Base-by-base conservation (phyloP, 2,888 invertebrate genomes). In the Apamea monoglypha region DNA sequence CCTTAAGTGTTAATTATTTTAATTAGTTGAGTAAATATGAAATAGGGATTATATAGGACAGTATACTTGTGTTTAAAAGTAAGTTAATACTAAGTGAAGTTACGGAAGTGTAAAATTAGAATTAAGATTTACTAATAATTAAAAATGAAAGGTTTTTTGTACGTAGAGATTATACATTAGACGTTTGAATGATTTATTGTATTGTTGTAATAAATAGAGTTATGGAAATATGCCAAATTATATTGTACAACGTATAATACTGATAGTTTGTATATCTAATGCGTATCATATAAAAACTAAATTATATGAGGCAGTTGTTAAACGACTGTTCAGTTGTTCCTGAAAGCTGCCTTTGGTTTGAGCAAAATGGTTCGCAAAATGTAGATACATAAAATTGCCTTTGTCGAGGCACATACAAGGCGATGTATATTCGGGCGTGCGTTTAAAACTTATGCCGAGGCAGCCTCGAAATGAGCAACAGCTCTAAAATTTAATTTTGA, bases 1-100 rank as follows among this genome's bases (percentile, higher is more conserved):
- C 92, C 91, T 92, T 94, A 93, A 93, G 92, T 92, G 94, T 93
- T 95, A 95, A 94, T 94, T 95, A 94, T 92, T 94, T 94, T 93
- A 91, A 90, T 91, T 94, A 94, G 93, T 81, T 74, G 59, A 79
- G 67, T 82, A 80, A 72, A 67, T 81, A 78, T 79, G 70, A 83
- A 73, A 76, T 89, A 83, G 86, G 76, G 82, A 80, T 71, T 78
- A 82, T 81, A 84, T 87, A 87, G 81, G 21, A 80, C 68, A 67
- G 63, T 81, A 85, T 74, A 81, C 64, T 81, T 83, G 81, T 79
- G 76, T 87, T 87, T 81, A 64, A 80, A 70, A 59, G 6, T 87
- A 86, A 87, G 78, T 53, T 81, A 83, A 36, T 77, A 21, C n/a
- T 86, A 88, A 85, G 75, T 81, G 74, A 78, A 68, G 36, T 81